phyloP scores from a whole-genome alignment of 2,888 invertebrate genomes.

The Ischnura elegans region DNA sequence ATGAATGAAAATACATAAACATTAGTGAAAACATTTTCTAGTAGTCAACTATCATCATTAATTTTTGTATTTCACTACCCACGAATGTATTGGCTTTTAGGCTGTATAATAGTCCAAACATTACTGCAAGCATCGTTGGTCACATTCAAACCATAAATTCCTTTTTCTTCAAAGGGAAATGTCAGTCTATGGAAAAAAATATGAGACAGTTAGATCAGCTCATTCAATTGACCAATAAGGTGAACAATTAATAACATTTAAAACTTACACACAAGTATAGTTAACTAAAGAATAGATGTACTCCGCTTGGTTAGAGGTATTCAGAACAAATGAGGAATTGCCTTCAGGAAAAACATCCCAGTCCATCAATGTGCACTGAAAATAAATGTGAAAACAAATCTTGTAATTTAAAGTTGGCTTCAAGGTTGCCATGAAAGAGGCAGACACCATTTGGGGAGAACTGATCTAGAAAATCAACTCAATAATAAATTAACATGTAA shows the following conservation, averaged over 20 bases:
- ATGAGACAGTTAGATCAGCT: not conserved
- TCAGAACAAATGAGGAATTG: not conserved
- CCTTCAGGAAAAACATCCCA: not conserved
- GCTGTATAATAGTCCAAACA: not conserved
- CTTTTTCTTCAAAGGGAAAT: conserved; percentile 49
- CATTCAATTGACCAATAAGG: not conserved
- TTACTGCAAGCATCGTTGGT: not conserved
- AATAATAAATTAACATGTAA: too few relatives aligned
- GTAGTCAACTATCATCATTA: not conserved
- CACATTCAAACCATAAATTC: conserved; percentile 50
- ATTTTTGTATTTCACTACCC: not conserved
- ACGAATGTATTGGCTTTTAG: conserved; percentile 36
- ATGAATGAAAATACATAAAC: not conserved
- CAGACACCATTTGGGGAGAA: too few relatives aligned
- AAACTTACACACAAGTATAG: conserved; percentile 12
- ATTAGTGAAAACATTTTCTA: not conserved
- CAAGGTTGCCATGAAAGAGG: too few relatives aligned
- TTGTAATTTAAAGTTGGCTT: too few relatives aligned
- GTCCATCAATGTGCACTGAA: conserved; percentile 28
- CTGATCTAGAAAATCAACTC: too few relatives aligned
- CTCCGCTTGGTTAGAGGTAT: not conserved
- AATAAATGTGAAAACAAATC: too few relatives aligned
- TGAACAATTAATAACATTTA: not conserved
- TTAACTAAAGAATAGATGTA: not conserved
- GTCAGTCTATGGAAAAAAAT: not conserved